Evolutionary conservation across 2,888 invertebrate genomes (phyloP).

Genomic region (Caenorhabditis macrosperma): DNA sequence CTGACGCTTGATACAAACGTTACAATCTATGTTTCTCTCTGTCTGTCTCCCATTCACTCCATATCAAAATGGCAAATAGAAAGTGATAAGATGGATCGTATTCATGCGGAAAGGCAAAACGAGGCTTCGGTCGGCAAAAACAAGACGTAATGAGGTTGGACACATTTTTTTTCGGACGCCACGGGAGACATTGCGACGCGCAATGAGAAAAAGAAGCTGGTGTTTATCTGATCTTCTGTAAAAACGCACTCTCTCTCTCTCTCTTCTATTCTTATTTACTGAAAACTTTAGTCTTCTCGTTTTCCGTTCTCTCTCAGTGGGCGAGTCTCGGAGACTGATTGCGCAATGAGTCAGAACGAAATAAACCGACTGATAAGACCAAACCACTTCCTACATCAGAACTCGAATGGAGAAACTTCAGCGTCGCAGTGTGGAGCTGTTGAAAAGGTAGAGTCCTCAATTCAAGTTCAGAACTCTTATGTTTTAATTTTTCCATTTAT

Average conservation of each 20-base stretch:
- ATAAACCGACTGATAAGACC: constrained; percentile 39
- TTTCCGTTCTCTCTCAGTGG: constrained; percentile 5
- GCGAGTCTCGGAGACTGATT: constrained; percentile 21
- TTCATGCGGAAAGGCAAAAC: constrained; percentile 48
- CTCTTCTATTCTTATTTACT: not conserved
- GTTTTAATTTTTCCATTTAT: too few relatives aligned
- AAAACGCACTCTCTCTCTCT: constrained; percentile 1
- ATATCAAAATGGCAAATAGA: constrained; percentile 59
- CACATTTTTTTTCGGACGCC: constrained; percentile 36
- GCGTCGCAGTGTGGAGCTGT: not conserved
- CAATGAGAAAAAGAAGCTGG: not conserved
- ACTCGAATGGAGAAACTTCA: too few relatives aligned
- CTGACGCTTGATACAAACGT: constrained; percentile 47
- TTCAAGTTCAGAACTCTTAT: too few relatives aligned
- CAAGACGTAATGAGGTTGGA: constrained; percentile 54
- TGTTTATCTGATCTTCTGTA: constrained; percentile 32
- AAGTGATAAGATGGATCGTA: constrained; percentile 57
- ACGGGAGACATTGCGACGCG: constrained; percentile 16
- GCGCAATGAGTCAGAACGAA: constrained; percentile 36
- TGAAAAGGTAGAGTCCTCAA: not conserved
- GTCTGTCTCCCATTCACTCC: constrained; percentile 34
- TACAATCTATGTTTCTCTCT: constrained; percentile 42
- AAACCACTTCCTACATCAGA: not conserved
- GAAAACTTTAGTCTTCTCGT: constrained; percentile 11
- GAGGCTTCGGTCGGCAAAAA: constrained; percentile 45